These are phyloP conservation scores for Cephus rjabovi DNA, from an alignment of 2,888 invertebrate genomes.

Conservation along the genomic window DNA sequence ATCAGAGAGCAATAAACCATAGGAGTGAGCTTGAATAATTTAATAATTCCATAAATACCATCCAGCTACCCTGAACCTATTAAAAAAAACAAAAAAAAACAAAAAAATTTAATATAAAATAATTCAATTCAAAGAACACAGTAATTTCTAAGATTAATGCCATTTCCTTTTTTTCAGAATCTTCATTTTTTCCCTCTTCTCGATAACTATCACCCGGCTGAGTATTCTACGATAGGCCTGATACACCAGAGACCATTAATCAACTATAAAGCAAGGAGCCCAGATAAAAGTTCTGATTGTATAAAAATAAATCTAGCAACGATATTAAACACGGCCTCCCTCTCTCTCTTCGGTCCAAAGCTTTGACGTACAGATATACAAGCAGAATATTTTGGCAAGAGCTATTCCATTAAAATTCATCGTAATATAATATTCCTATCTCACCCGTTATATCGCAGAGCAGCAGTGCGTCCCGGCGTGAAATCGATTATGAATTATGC, in stretches of 20 bases:
- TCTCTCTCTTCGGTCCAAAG: not conserved
- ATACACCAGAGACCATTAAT: not conserved
- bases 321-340: not conserved
- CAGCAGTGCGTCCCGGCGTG: not conserved
- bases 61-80: not conserved
- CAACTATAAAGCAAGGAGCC: not conserved
- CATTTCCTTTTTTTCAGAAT: not conserved
- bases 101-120: not conserved
- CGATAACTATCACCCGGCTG: not conserved
- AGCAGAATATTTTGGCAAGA: not conserved
- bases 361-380: not conserved
- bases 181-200: not conserved
- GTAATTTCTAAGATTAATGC: too few relatives aligned
- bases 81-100: not conserved
- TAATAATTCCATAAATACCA: not conserved
- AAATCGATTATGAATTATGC: not conserved
- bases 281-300: not conserved
- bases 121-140: not conserved
- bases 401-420: not conserved
- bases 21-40: not conserved
- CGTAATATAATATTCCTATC: not conserved
- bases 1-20: not conserved
- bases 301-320: conserved; percentile 1
- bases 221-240: not conserved
- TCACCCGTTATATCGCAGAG: not conserved